Evolutionary conservation across 1,140 invertebrate genomes (phyloP), one percentile per base, ranked within the genome.

Genomic region (Lepidurus couesii): DNA sequence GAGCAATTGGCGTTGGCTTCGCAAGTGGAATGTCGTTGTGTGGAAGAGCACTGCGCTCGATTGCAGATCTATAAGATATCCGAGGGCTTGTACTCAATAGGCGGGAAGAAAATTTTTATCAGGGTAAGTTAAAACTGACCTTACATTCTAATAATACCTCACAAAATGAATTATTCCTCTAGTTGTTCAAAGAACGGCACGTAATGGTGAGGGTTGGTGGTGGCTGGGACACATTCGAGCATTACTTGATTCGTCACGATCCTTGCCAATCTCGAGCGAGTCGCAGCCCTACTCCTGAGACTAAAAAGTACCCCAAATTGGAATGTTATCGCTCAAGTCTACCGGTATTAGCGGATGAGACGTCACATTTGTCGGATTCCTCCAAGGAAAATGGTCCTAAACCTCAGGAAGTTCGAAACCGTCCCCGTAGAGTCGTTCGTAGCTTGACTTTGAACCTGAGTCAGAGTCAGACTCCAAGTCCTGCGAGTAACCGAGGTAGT

Each of bases 201-300:
- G 95, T 96, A 87, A 97, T 97, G 95, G 95, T 97, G 11, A 89
- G 95, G 82, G 94, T 97, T 24, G 95, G 95, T 73, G 95, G 95
- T 43, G 87, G 79, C 34, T 80, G 77, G 95, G 93, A 96, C 85
- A 96, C 95, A 10, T 86, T 97, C 83, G 93, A 95, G 83, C 93
- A 96, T 86, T 97, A 96, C 86, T 87, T 97, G 83, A 89, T 92
- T 82, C 91, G 92, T 79, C 94, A 96, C 86, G 94, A 96, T 84
- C 94, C 95, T 73, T 95, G 93, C 87, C 91, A 91, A 90, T 83
- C 82, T 87, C 87, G 80, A 24, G 45, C 21, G 76, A 78, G 74
- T 78, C 79, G 84, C 82, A 80, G 79, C 44, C 76, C 79, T 16
- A 80, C 79, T 42, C 79, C 79, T 43, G 79, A 80, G 24, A 74